Percentiles rank a stretch among this genome's conserved stretches.
phyloP scores from a whole-genome alignment of 2,888 invertebrate species.

The Cremastinae sp. region DNA sequence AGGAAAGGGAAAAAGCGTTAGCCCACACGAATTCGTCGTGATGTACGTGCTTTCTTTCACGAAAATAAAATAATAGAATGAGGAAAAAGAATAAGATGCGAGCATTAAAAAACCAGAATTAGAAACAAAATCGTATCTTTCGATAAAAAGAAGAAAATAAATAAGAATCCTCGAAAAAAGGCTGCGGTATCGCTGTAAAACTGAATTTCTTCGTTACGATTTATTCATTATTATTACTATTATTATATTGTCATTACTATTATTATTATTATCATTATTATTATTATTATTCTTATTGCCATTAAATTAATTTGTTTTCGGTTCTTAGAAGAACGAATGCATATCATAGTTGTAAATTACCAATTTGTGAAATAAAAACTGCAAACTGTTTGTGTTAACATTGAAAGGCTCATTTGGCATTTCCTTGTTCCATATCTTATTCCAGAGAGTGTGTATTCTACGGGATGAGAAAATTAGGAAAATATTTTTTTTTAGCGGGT shows the following conservation, averaged over 20 bases:
- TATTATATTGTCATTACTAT: constrained; percentile 53
- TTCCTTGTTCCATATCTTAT: constrained; percentile 10
- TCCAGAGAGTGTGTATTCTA: neutral
- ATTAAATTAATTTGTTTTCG: constrained; percentile 69
- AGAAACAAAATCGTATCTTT: neutral
- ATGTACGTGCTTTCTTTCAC: constrained; percentile 31
- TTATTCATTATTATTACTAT: constrained; percentile 54
- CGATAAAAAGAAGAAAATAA: constrained; percentile 10
- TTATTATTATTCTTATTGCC: constrained; percentile 43
- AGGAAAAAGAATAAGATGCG: neutral
- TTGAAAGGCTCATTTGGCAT: constrained; percentile 41
- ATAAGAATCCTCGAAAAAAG: constrained; percentile 41
- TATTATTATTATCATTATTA: constrained; percentile 47
- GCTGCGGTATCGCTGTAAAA: constrained; percentile 54
- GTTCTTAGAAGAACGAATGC: constrained; percentile 90
- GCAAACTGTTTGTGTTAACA: constrained; percentile 82
- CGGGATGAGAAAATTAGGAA: neutral
- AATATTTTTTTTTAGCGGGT: constrained; percentile 21
- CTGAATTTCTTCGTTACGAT: constrained; percentile 61
- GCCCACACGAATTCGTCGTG: constrained; percentile 40
- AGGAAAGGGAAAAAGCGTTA: constrained; percentile 37
- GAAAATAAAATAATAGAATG: neutral
- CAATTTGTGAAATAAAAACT: constrained; percentile 91
- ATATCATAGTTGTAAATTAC: constrained; percentile 96
- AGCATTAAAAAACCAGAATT: neutral